Base-by-base conservation (phyloP, 2,113 vertebrate genomes). In the Progne subis region DNA sequence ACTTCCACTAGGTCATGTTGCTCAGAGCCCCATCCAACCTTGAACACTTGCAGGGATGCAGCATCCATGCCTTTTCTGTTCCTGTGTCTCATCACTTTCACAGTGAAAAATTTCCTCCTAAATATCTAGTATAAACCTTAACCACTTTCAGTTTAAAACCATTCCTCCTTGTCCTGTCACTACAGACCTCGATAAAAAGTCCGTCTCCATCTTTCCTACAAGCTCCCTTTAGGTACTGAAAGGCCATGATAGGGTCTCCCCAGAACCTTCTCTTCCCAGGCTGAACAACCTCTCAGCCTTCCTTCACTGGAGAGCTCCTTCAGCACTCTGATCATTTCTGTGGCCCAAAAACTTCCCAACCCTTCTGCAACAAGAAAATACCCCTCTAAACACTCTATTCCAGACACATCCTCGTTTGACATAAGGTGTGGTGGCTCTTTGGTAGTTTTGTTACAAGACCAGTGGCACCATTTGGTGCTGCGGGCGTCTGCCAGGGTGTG, bases 391-490 rank as follows among this genome's bases (percentile, higher is more conserved):
- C 14, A 19, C 13, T 3, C 14, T 49, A 1, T 41, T 80, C 28
- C 49, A 52, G 56, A 14, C 3, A 3, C 15, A 5, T 37, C 12
- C 8, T 32, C 1, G 2, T 43, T 63, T 55, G 32, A 39, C 0
- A 0, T 4, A 25, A 39, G 34, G 3, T 15, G 41, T 4, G 56
- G 19, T 4, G 56, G 19, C 71, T 47, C 44, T 43, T 17, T 3
- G 53, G 56, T 29, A 32, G 44, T 49, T 69, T 32, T 65, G 23
- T 53, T 34, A 0, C 29, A 16, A 29, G 53, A 18, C 18, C 7
- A 23, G 56, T 10, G 50, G 19, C n/a, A 49, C 21, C 11, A 2
- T 5, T n/a, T 2, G 3, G 26, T 29, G 39, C 44, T 28, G 21
- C 8, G 47, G 57, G 29, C 13, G 29, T 41, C 29, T 69, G 68